A percentile compares a stretch with the other conserved stretches of the same genome.
These are phyloP conservation scores for Apodemia zela DNA, from an alignment of 2,888 invertebrate genomes.

Conservation along the genomic window DNA sequence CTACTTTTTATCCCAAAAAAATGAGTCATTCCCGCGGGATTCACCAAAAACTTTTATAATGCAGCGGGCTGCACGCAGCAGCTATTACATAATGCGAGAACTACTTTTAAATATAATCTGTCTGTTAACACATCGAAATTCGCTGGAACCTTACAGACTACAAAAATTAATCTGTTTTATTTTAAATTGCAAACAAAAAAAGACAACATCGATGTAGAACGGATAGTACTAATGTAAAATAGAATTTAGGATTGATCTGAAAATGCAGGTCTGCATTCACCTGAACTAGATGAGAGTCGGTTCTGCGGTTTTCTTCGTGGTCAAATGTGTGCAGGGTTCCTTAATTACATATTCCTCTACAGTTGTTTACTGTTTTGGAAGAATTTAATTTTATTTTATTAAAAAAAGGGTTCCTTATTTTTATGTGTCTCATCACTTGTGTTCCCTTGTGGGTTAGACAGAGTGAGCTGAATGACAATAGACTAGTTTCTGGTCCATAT, in stretches of 20 bases:
- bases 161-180: not conserved
- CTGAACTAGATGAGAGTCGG: not conserved
- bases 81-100: no score
- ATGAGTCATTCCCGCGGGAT: no score
- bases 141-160: not conserved
- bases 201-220: not conserved
- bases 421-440: no score
- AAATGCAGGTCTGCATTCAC: not conserved
- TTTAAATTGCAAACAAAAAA: not conserved
- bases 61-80: no score
- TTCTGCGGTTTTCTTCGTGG: slow-evolving; percentile 5
- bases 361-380: not conserved
- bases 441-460: no score
- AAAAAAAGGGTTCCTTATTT: no score
- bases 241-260: slow-evolving; percentile 5
- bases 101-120: no score
- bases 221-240: slow-evolving; percentile 1
- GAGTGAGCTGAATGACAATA: no score
- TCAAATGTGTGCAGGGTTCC: not conserved
- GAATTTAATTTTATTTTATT: not conserved
- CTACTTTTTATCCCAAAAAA: no score
- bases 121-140: no score
- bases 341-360: not conserved
- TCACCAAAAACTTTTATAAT: no score
- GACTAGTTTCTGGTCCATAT: no score